phyloP scores from a whole-genome alignment of 2,888 invertebrate species.

The Syrphus vitripennis region DNA sequence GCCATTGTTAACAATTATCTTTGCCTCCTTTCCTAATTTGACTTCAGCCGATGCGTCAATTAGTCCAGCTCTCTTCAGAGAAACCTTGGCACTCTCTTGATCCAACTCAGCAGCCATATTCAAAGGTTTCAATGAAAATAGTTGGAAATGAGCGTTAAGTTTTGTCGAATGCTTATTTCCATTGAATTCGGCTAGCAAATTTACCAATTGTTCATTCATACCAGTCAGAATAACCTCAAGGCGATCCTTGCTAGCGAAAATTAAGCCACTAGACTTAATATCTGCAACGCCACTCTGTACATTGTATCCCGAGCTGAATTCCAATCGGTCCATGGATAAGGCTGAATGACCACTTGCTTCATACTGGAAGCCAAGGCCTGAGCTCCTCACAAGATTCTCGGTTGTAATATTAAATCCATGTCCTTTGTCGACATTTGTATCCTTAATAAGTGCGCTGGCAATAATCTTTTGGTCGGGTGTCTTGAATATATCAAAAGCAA shows the following conservation, averaged over 20 bases:
- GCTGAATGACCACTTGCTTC: conserved; percentile 75
- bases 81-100: conserved; percentile 73
- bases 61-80: conserved; percentile 74
- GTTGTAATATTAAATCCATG: conserved; percentile 81
- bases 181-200: conserved; percentile 73
- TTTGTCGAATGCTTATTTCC: conserved; percentile 73
- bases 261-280: conserved; percentile 76
- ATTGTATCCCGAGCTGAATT: conserved; percentile 77
- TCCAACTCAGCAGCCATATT: conserved; percentile 75
- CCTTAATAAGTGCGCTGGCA: conserved; percentile 63
- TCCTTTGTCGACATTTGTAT: neutral
- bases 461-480: conserved; percentile 83
- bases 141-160: conserved; percentile 74
- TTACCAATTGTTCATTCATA: conserved; percentile 76
- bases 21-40: conserved; percentile 77
- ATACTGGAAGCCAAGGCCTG: conserved; percentile 79
- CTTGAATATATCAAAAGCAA: conserved; percentile 84
- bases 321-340: conserved; percentile 75
- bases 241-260: conserved; percentile 78
- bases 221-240: conserved; percentile 74
- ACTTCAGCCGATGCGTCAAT: conserved; percentile 75
- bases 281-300: conserved; percentile 76
- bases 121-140: conserved; percentile 75
- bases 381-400: conserved; percentile 81
- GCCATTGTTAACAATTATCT: conserved; percentile 73